A percentile compares a stretch with the other conserved stretches of the same genome.
Conservation (phyloP, 30 jellyfish, hydroid and myxozoan species). For the Aurelia aurita complex sp. Pacific region DNA sequence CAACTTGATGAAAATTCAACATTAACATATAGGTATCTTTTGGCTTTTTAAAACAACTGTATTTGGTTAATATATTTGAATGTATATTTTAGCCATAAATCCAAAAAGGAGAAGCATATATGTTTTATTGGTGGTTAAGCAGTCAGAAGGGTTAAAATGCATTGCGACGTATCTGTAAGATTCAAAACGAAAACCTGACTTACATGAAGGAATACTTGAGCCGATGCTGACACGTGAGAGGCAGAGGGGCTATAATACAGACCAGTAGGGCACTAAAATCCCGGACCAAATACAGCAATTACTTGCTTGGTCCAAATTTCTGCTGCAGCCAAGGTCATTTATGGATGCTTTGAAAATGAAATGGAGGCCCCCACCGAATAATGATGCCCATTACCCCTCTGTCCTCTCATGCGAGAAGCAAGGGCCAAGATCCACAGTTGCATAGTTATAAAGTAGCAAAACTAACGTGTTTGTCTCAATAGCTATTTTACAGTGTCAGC, state of each 20-base stretch:
- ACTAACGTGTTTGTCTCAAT: too few species aligned
- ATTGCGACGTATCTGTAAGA: too few species aligned
- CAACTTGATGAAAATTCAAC: too few species aligned
- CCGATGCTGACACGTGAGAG: slow-evolving; percentile 77
- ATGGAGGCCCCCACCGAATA: background rate
- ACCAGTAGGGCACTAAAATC: background rate
- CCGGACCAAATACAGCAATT: background rate
- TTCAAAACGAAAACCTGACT: slow-evolving; percentile 2
- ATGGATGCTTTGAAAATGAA: background rate
- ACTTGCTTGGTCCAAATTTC: background rate
- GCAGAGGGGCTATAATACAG: slow-evolving; percentile 47
- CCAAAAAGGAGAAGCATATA: too few species aligned
- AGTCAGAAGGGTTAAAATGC: too few species aligned
- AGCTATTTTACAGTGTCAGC: too few species aligned
- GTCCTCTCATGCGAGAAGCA: slow-evolving; percentile 70
- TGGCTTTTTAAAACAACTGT: too few species aligned
- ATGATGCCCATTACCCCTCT: slow-evolving; percentile 53
- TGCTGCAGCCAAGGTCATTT: background rate
- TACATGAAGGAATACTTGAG: slow-evolving; percentile 23
- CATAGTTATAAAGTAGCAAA: background rate
- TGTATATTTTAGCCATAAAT: too few species aligned
- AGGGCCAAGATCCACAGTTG: slow-evolving; percentile 27
- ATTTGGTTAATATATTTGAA: too few species aligned
- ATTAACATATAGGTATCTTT: too few species aligned
- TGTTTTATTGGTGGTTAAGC: too few species aligned